Base-by-base conservation (phyloP, 2,888 invertebrate species). In the Criorhina ranunculi region DNA sequence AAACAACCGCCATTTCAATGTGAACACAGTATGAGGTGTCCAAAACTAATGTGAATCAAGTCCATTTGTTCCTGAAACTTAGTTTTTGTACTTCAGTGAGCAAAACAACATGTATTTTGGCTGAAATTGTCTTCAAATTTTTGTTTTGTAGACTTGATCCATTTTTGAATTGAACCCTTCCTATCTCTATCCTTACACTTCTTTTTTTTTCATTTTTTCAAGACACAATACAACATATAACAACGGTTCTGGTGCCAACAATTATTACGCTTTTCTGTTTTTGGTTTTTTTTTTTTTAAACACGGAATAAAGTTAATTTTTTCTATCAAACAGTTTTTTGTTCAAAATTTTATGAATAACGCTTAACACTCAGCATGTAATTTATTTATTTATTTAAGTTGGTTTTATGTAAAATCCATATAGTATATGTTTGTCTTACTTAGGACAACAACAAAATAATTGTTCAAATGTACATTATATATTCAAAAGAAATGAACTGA, bases 331-430 rank as follows among this genome's bases (percentile, higher is more conserved):
- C 40, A 57, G 5, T 12, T 80, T 66, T 17, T 44, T 17, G 8
- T 66, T n/a, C n/a, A n/a, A n/a, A n/a, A n/a, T n/a, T 35, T 78
- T 67, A 40, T 33, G 8, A 15, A 53, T 73, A 67, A 60, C 53
- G 60, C 8, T 81, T 64, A 75, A 80, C 80, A 76, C 70, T 37
- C 81, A 77, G 77, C 66, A 59, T 66, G 46, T 57, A 62, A 57
- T 70, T 19, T 53, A n/a, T 37, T 8, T 29, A 37, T 69, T 19
- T 42, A 35, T 62, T n/a, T 31, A 49, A 49, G 46, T n/a, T 49
- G 44, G 40, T 44, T 69, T 53, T 31, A 73, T 31, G 42, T 66
- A 49, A 17, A 19, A 31, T 57, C 35, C 9, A 57, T 57, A 42
- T 33, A 66, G 33, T 51, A 66, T 44, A 59, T 53, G 35, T 55